Percentiles rank a stretch among this genome's conserved stretches.
phyloP scores from a whole-genome alignment of 2,888 invertebrate genomes.

The Metallyticus violacea region DNA sequence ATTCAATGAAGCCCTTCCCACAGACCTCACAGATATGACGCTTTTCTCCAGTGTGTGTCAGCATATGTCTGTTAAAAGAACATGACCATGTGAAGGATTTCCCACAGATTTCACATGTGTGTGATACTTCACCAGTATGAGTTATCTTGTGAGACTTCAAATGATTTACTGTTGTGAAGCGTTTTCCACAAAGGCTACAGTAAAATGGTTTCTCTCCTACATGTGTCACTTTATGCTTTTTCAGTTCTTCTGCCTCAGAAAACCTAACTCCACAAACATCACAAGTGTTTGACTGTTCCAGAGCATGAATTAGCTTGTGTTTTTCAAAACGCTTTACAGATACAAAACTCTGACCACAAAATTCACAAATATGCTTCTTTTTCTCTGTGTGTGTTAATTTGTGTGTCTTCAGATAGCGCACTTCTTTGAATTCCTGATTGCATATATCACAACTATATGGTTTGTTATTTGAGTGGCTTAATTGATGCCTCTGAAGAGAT shows the following conservation, averaged over 20 bases:
- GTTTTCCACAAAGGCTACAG: conserved; percentile 24
- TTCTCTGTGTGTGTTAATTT: background rate
- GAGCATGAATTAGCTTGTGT: conserved; percentile 8
- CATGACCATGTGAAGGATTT: conserved; percentile 36
- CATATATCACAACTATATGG: background rate
- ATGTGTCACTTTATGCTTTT: conserved; percentile 19
- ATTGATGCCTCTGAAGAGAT: background rate
- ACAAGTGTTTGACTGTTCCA: background rate
- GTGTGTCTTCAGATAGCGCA: background rate
- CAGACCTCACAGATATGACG: conserved; percentile 35
- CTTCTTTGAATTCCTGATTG: background rate
- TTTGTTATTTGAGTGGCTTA: background rate
- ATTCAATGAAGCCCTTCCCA: conserved; percentile 40
- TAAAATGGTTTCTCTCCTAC: conserved; percentile 22
- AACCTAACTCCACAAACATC: conserved; percentile 7
- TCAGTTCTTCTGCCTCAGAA: background rate
- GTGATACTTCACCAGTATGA: conserved; percentile 43
- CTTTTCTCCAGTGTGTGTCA: conserved; percentile 20
- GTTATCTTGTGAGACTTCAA: conserved; percentile 18
- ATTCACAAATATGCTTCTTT: background rate
- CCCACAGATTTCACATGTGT: conserved; percentile 45
- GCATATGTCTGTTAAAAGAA: conserved; percentile 11
- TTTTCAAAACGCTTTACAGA: background rate
- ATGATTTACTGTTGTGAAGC: conserved; percentile 17
- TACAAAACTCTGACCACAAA: background rate